phyloP scores from a whole-genome alignment of 53 echinoderm and acorn worm species.

The Henricia sp. region DNA sequence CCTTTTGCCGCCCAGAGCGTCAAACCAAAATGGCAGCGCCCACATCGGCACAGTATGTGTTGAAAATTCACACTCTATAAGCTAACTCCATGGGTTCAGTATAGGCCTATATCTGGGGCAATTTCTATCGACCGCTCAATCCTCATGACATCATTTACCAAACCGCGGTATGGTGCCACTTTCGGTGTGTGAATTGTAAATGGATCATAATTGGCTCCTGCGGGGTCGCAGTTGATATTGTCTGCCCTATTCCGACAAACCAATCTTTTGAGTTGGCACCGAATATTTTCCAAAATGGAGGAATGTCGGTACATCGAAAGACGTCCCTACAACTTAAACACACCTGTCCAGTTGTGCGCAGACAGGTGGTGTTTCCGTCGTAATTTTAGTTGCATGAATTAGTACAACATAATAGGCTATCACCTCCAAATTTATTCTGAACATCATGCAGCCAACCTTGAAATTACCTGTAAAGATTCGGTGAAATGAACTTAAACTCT shows the following conservation, averaged over 20 bases:
- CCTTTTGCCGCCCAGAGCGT: too few relatives aligned
- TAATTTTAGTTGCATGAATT: background rate
- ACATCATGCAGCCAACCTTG: background rate
- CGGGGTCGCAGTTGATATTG: background rate
- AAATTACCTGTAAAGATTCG: too few relatives aligned
- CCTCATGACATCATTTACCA: background rate
- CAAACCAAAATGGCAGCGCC: too few relatives aligned
- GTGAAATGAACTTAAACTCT: too few relatives aligned
- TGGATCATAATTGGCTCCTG: background rate
- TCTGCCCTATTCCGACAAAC: background rate
- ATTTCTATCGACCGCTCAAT: background rate
- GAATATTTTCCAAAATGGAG: background rate
- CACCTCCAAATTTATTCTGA: background rate
- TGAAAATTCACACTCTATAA: background rate
- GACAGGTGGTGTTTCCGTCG: background rate
- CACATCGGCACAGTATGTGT: background rate
- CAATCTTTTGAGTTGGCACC: background rate
- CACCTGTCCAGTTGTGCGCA: background rate
- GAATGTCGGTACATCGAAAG: too few relatives aligned
- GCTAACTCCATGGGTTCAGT: background rate
- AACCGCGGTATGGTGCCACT: background rate
- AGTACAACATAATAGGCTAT: background rate
- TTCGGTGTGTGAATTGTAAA: background rate
- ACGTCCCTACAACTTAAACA: conserved; percentile 26
- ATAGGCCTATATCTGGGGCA: too few relatives aligned